Base-by-base conservation (phyloP, 2,888 invertebrate species). In the Masnerella sp. region DNA sequence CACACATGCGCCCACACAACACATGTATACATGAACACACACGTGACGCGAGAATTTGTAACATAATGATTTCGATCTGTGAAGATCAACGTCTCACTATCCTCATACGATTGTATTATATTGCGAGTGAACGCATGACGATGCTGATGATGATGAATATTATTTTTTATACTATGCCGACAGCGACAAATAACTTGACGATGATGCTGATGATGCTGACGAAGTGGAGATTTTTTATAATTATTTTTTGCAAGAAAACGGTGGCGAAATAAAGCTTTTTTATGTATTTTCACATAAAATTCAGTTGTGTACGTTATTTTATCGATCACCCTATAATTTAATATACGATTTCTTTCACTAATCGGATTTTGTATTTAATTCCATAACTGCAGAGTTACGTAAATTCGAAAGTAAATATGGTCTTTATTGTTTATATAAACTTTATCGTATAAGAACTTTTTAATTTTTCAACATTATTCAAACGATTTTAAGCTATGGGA, bases 221-320 rank as follows among this genome's bases (percentile, higher is more conserved):
- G 75, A 80, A 64, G 79, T 78, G 77, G 80, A 76, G 77, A 78
- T 81, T 82, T 83, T 84, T 84, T 86, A 86, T 85, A 86, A 82
- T 80, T 84, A 84, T 80, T 83, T 84, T 86, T 86, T 85, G 85
- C 85, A 86, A 86, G 86, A 87, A 87, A 86, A 87, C 87, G 87
- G 87, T 87, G 87, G 87, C 86, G 87, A 87, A 87, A 87, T 86
- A 86, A 87, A 87, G 86, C 87, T 87, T 85, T 86, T 86, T 86
- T 87, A 85, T 86, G 86, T 87, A 84, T 78, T 82, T 86, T 85
- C 85, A 86, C 86, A 86, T 86, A 86, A 86, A 83, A 80, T 15
- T 28, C 8, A 62, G 43, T 5, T 64, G 74, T 59, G 34, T 34
- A 36, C 51, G n/a, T 30, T 59, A 40, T 30, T 32, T 49, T 2